phyloP scores from a whole-genome alignment of 2,888 invertebrate genomes.

The Sthenelais limicola region DNA sequence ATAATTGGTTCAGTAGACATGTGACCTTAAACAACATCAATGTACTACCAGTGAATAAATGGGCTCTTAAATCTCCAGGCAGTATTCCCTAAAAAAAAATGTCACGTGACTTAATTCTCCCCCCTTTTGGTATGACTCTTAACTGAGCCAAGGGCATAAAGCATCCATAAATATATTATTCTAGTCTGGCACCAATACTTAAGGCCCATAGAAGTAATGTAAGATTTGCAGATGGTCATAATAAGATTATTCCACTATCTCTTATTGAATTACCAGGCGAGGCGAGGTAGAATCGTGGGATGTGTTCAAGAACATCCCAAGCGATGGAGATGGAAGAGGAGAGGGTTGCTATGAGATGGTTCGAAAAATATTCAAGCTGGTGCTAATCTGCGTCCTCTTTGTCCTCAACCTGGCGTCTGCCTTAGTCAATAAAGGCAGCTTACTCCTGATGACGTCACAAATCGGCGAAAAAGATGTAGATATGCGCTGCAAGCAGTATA shows the following conservation, averaged over 20 bases:
- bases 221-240: no score
- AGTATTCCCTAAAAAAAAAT: no score
- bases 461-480: constrained; percentile 10
- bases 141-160: no score
- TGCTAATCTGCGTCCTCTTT: not conserved
- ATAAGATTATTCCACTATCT: not conserved
- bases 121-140: no score
- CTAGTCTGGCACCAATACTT: no score
- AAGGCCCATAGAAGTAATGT: no score
- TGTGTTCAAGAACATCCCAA: constrained; percentile 11
- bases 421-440: not conserved
- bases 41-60: no score
- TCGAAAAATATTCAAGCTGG: constrained; percentile 3
- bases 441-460: constrained; percentile 10
- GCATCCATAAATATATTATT: no score
- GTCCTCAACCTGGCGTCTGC: not conserved
- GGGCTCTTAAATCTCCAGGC: no score
- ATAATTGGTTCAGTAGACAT: no score
- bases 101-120: no score
- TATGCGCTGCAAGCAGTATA: not conserved
- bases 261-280: constrained; percentile 5
- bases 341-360: constrained; percentile 7
- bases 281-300: not conserved
- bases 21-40: no score
- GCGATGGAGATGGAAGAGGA: not conserved